Conservation (phyloP, 2,113 vertebrate species). For the Caretta caretta region DNA sequence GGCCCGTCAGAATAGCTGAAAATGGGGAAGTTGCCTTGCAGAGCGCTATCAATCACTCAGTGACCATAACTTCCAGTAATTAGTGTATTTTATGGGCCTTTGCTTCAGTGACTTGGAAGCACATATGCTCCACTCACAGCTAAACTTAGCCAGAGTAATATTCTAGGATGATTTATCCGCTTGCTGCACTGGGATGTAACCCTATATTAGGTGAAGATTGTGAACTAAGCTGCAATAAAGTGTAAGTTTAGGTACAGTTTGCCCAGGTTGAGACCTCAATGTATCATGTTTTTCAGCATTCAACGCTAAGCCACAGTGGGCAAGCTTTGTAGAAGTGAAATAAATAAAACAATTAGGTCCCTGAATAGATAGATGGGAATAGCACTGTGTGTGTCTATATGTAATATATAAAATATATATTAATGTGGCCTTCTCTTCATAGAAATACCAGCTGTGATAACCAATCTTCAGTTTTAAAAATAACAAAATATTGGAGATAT, state of each 20-base stretch:
- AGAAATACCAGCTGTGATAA: neutral
- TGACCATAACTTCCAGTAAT: slow-evolving; percentile 92
- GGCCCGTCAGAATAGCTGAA: slow-evolving; percentile 78
- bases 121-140: slow-evolving; percentile 83
- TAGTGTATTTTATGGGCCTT: slow-evolving; percentile 90
- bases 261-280: slow-evolving; percentile 81
- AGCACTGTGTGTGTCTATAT: slow-evolving; percentile 9
- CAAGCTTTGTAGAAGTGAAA: slow-evolving; percentile 57
- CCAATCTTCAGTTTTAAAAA: slow-evolving; percentile 10
- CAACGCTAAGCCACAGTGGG: slow-evolving; percentile 49
- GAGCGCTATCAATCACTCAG: slow-evolving; percentile 90
- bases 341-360: slow-evolving; percentile 68
- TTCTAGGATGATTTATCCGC: slow-evolving; percentile 88
- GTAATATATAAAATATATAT: neutral
- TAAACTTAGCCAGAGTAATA: slow-evolving; percentile 84
- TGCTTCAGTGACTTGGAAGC: slow-evolving; percentile 87
- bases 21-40: slow-evolving; percentile 83
- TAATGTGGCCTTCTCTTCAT: neutral
- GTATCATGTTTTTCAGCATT: slow-evolving; percentile 76
- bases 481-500: neutral
- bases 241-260: slow-evolving; percentile 89
- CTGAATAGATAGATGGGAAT: neutral
- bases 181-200: slow-evolving; percentile 84
- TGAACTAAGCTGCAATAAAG: slow-evolving; percentile 85
- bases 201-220: slow-evolving; percentile 82